These are phyloP conservation scores for Stictonetta naevosa DNA, from an alignment of 2,113 vertebrate species.

Conservation along the genomic window DNA sequence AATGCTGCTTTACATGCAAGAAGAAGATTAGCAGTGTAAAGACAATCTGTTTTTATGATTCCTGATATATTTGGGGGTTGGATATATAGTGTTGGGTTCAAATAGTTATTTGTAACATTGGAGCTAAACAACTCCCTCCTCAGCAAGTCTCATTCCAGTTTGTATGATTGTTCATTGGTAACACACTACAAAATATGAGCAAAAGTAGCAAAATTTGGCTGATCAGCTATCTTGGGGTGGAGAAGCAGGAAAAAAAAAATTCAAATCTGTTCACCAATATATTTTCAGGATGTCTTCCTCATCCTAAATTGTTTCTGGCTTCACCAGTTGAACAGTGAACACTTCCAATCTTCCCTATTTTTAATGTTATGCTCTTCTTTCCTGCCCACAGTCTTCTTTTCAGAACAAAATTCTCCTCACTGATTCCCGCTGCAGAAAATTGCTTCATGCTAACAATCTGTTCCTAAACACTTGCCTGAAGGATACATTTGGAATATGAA, in stretches of 20 bases:
- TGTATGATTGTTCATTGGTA: neutral
- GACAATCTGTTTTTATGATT: neutral
- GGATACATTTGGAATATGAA: slow-evolving; percentile 11
- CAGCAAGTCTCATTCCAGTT: neutral
- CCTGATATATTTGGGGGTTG: neutral
- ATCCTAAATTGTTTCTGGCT: slow-evolving; percentile 1
- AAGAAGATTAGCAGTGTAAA: neutral
- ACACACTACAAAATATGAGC: neutral
- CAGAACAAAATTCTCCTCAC: slow-evolving; percentile 20
- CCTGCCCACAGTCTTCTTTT: slow-evolving; percentile 15
- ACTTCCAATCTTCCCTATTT: slow-evolving; percentile 21
- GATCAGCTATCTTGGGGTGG: neutral
- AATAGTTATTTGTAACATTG: neutral
- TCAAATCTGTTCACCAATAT: neutral
- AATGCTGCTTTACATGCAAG: neutral
- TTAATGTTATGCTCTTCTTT: slow-evolving; percentile 33
- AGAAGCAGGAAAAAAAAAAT: neutral
- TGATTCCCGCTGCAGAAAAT: neutral
- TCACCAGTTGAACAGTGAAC: neutral
- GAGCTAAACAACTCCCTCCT: neutral
- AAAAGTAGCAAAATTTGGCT: neutral
- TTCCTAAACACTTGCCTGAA: slow-evolving; percentile 2
- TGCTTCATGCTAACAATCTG: slow-evolving; percentile 13
- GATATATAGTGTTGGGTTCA: neutral
- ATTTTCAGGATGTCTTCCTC: slow-evolving; percentile 1